Conservation (phyloP, 1,140 invertebrate genomes). For the Neodiprion virginianus region DNA sequence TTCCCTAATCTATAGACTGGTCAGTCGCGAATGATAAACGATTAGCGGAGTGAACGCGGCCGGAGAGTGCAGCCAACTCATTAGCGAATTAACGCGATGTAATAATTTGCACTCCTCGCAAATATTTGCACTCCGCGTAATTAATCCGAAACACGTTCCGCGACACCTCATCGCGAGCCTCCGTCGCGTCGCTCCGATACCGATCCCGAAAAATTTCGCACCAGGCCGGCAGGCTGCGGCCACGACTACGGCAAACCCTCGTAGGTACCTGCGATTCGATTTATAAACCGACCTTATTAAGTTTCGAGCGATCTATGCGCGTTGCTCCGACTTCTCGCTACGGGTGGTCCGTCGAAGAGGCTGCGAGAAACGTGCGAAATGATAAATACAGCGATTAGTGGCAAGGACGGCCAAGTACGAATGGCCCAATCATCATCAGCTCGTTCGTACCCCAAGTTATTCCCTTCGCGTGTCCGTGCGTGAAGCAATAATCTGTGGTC, state of each 20-base stretch:
- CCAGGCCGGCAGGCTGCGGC: too few relatives aligned
- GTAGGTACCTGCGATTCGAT: not conserved
- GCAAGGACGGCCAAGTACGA: constrained; percentile 25
- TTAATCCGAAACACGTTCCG: constrained; percentile 4
- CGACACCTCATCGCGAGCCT: not conserved
- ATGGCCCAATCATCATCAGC: constrained; percentile 49
- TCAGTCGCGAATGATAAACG: not conserved
- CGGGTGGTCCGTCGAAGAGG: constrained; percentile 44
- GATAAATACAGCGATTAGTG: constrained; percentile 56
- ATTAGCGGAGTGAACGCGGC: not conserved
- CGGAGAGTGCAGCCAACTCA: not conserved
- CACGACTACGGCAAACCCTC: too few relatives aligned
- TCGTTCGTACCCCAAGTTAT: constrained; percentile 25
- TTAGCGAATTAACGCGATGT: constrained; percentile 7
- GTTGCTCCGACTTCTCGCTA: constrained; percentile 25
- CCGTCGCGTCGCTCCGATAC: not conserved
- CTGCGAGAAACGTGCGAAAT: constrained; percentile 40
- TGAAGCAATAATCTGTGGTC: not conserved
- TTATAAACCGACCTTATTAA: not conserved
- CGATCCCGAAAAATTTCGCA: too few relatives aligned
- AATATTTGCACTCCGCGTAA: constrained; percentile 1
- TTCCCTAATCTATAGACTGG: not conserved
- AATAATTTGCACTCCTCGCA: not conserved
- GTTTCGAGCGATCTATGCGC: not conserved
- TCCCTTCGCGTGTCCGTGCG: not conserved